Percentiles rank a stretch among this genome's conserved stretches.
phyloP scores from a whole-genome alignment of 1,140 invertebrate species.

The Lucilia cuprina region DNA sequence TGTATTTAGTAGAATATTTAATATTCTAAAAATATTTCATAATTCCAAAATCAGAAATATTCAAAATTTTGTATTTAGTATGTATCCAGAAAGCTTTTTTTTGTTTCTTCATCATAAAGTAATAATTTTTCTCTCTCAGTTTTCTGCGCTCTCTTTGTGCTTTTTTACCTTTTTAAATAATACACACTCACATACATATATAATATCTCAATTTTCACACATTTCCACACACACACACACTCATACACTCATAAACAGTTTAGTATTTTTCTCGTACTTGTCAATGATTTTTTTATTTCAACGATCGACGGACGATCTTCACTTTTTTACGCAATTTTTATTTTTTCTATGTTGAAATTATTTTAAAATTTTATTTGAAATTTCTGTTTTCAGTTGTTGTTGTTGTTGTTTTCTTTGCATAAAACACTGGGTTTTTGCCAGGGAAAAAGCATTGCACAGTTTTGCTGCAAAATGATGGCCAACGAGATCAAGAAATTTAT shows the following conservation, averaged over 20 bases:
- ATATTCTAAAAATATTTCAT: not conserved
- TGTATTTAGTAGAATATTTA: not conserved
- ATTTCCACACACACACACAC: not conserved
- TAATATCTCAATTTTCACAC: not conserved
- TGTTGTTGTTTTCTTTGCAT: not conserved
- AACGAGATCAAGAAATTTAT: not conserved
- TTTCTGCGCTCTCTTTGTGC: not conserved
- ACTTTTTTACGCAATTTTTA: not conserved
- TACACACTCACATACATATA: not conserved
- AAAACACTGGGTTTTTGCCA: conserved; percentile 20
- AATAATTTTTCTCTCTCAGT: not conserved
- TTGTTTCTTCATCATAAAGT: not conserved
- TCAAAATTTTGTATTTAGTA: not conserved
- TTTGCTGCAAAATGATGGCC: not conserved
- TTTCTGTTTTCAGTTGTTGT: not conserved
- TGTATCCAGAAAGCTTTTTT: not conserved
- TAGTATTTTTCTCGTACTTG: not conserved
- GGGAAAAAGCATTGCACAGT: not conserved
- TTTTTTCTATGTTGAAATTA: not conserved
- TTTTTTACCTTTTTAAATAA: not conserved
- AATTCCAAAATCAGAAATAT: not conserved
- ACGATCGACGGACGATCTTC: not conserved
- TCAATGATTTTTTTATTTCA: not conserved
- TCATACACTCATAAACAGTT: not conserved
- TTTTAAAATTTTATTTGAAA: not conserved